Conservation (phyloP, 37 sponge, comb jelly and placozoan species). For the Beroe forskalii region DNA sequence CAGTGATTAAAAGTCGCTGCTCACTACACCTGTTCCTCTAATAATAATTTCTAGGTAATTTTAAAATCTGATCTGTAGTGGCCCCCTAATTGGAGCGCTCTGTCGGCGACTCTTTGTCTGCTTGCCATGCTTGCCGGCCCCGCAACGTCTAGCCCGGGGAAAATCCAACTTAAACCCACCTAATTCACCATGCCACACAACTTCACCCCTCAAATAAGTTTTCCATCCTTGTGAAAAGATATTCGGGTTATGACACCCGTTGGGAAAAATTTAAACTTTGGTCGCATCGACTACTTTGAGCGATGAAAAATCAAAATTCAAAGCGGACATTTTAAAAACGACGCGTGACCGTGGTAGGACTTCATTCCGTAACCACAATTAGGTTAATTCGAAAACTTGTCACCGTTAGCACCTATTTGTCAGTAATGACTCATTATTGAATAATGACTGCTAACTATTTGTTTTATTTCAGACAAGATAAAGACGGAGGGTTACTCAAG, state of each 20-base stretch:
- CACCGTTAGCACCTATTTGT: no score
- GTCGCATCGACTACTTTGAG: no score
- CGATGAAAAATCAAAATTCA: background rate
- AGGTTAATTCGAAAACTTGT: no score
- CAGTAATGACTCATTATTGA: no score
- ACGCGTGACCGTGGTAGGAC: no score
- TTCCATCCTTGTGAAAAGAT: slow-evolving; percentile 35
- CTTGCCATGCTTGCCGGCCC: slow-evolving; percentile 51
- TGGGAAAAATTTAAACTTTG: slow-evolving; percentile 55
- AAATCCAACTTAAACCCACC: slow-evolving; percentile 23
- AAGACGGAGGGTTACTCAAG: slow-evolving; percentile 31
- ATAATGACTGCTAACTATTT: no score
- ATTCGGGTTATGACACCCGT: background rate
- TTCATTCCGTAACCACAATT: no score
- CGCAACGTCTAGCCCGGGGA: background rate
- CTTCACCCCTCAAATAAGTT: slow-evolving; percentile 16
- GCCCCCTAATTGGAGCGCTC: background rate
- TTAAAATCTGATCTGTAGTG: background rate
- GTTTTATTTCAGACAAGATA: slow-evolving; percentile 31
- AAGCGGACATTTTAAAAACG: slow-evolving; percentile 16
- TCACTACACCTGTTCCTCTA: background rate
- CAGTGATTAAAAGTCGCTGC: no score
- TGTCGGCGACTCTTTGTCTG: slow-evolving; percentile 41
- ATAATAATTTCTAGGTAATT: background rate
- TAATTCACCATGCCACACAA: slow-evolving; percentile 1